Evolutionary conservation across 1,140 invertebrate species (phyloP), one percentile per base, ranked within the genome.

Genomic region (Euwallacea fornicatus): DNA sequence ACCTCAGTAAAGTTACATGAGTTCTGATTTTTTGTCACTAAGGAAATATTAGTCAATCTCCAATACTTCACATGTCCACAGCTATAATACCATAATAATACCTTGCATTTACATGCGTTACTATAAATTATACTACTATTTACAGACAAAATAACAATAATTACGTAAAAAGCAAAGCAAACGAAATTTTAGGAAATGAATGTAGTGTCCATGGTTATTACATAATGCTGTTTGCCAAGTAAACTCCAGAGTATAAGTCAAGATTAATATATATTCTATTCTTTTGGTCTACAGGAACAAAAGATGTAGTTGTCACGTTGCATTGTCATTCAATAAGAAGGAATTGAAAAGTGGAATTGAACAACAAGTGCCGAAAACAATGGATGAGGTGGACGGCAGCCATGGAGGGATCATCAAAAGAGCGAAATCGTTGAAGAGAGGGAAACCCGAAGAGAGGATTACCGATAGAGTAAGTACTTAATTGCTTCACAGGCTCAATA

Each of bases 351-450:
- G n/a, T 59, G 55, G 62, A 66, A 65, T 71, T 71, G 42, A 50
- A n/a, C n/a, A 64, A 54, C 0, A 9, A 66, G 50, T 11, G 41
- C 7, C 33, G 53, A 59, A 42, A 42, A 33, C 21, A 33, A 75
- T 75, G 74, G 74, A 75, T 66, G 71, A 75, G 42, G 33, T 62
- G 21, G 74, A 75, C 42, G 74, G 66, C 16, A 33, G 21, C 4
- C 60, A 58, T 55, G 62, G 62, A 44, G 71, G 82, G 47, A 84
- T 83, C 76, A 84, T 90, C 7, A 84, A 91, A 50, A 86, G 90
- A 72, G 89, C 89, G 71, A 90, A 90, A 3, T 89, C 86, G 43
- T 80, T 91, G 70, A 91, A 91, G 76, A 84, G 90, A 75, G 90
- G 89, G 60, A 90, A 89, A 80, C 86, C 86, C 76, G 88, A 90